Evolutionary conservation across 2,113 vertebrate genomes (phyloP), one percentile per base, ranked within the genome.

Genomic region (Oncorhynchus clarkii): DNA sequence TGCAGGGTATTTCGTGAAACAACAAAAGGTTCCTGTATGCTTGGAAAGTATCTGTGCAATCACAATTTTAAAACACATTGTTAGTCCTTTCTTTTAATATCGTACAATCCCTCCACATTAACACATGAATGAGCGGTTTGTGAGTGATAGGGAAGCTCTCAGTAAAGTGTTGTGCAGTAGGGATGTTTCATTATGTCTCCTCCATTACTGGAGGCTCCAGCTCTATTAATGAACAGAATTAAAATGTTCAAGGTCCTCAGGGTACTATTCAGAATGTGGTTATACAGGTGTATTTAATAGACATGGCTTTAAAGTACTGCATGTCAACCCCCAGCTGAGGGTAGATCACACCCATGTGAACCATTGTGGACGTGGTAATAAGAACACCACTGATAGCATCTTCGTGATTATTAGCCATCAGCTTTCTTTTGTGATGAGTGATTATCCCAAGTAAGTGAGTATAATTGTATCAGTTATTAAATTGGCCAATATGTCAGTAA

Each of bases 231-330:
- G 14, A 7, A 16, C 20, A 4, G 39, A 16, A 67, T 67, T 67
- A 67, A 67, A 67, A 67, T 39, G 66, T 34, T 67, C 31, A 34
- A 20, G 27, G 66, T 8, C 66, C 66, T 67, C 66, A 34, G 66
- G 20, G 31, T 7, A 31, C 66, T 67, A 8, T 67, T 20, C 29
- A 34, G 16, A 67, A 67, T 18, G 18, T 34, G 31, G 27, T 34
- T 67, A 34, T 34, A 45, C 39, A 45, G 9, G 39, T 11, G 39
- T 45, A 20, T 67, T 67, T 34, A 67, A 34, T 18, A 67, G 66
- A 67, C 66, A 9, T 2, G 5, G 14, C 29, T 7, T 29, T 39
- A n/a, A 67, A 67, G 29, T 45, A 9, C 2, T 9, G 7, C 20
- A 20, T 67, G 59, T 20, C 27, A 8, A 67, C 31, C 66, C 66